Evolutionary conservation across 2,797 vertebrate genomes (phyloP).

Genomic region (Apogon hyalosoma): DNA sequence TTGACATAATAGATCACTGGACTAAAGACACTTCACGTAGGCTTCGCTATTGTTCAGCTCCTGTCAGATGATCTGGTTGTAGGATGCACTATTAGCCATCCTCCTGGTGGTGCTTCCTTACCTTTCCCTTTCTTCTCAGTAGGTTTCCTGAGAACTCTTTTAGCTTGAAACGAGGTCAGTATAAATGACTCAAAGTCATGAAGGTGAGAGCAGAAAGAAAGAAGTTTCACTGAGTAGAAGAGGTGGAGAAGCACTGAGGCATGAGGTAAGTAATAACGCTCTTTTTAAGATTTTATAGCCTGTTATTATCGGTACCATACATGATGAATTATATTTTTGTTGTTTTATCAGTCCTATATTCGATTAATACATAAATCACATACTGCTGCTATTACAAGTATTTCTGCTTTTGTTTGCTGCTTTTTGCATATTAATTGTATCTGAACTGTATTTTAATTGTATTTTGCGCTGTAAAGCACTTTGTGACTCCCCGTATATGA

Average conservation of each 20-base stretch:
- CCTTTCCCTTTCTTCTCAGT: constrained; percentile 49
- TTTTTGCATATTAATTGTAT: no score
- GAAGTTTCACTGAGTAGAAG: constrained; percentile 8
- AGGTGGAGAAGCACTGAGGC: constrained; percentile 8
- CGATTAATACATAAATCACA: no score
- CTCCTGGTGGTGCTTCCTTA: constrained; percentile 50
- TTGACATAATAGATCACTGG: constrained; percentile 6
- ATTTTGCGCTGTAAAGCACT: no score
- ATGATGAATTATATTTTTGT: background rate
- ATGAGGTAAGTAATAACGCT: constrained; percentile 47
- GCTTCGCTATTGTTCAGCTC: constrained; percentile 44
- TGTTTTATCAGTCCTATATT: background rate
- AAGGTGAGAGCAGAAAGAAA: constrained; percentile 31
- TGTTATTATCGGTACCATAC: background rate
- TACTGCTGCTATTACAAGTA: no score
- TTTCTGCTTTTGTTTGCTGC: no score
- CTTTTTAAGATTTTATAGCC: background rate
- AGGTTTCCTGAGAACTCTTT: constrained; percentile 47
- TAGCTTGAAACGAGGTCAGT: constrained; percentile 69
- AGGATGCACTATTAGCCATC: constrained; percentile 13
- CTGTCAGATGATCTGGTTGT: constrained; percentile 57
- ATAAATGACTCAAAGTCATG: constrained; percentile 67
- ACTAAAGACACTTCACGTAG: constrained; percentile 29
- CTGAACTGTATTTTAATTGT: no score
- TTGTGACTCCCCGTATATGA: no score